Evolutionary conservation across 2,797 vertebrate species (phyloP), one percentile per base, ranked within the genome.

Genomic region (Rhabdophis nuchalis): DNA sequence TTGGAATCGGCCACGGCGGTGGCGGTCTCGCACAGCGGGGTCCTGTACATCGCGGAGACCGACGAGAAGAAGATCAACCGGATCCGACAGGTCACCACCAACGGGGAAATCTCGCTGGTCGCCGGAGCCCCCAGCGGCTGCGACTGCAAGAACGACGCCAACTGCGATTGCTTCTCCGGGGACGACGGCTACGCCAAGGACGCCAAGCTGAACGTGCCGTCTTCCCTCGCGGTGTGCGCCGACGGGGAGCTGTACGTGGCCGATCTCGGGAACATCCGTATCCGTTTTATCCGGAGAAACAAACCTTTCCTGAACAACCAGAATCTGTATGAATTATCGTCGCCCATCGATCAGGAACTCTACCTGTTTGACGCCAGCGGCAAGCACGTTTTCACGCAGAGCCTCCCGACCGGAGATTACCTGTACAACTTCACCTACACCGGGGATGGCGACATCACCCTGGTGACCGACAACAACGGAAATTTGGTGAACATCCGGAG

Each of bases 1-100:
- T 96, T 99, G 95, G 99, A 99, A 96, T 99, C 99, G 0, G 99
- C 99, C 88, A 98, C 98, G 0, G 99, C 99, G 20, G 95, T 99
- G 88, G 98, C 99, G 0, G 98, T 99, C 77, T 99, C 99, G 1
- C 99, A 99, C 95, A 99, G 97, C 0, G 99, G 99, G 0, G 97
- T 99, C 91, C 97, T 99, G 23, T 99, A 99, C 93, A 99, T 99
- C 1, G 97, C 99, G 0, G 99, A 99, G 97, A 99, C 99, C 0
- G 99, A 99, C 1, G 99, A 99, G 95, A 99, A 99, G 90, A 99
- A 99, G 96, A 99, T 99, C 95, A 99, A 99, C 97, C 97, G 99
- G 85, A 98, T 99, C 89, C 96, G 99, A 90, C 99, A 98, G 97
- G 99, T 99, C 95, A 99, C 98, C 94, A 99, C 98, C 57, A 98